These are phyloP conservation scores for Barypeithes pellucidus DNA, from an alignment of 2,888 invertebrate genomes.

Conservation along the genomic window DNA sequence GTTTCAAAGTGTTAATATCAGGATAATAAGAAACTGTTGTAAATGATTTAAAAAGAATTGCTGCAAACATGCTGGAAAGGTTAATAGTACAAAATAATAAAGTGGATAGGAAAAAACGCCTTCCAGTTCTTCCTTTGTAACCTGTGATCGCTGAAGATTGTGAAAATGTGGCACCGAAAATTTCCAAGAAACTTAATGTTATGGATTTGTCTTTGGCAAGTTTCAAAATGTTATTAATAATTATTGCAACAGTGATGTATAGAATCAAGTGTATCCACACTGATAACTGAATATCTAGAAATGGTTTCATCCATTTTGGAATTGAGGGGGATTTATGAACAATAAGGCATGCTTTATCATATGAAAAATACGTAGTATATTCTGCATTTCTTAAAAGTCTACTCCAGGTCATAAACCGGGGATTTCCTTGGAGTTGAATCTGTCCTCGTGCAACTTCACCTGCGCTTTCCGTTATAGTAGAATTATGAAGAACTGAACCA, in stretches of 20 bases:
- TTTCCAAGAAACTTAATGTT: slow-evolving; percentile 32
- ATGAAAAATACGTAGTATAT: slow-evolving; percentile 66
- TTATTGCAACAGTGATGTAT: not conserved
- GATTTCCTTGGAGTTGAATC: slow-evolving; percentile 68
- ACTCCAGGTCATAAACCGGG: slow-evolving; percentile 68
- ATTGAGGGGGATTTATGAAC: slow-evolving; percentile 68
- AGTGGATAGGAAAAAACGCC: slow-evolving; percentile 9
- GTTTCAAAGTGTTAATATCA: slow-evolving; percentile 69
- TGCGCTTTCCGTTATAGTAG: slow-evolving; percentile 63
- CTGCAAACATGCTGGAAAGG: slow-evolving; percentile 66
- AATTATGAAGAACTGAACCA: slow-evolving; percentile 41
- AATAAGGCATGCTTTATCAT: slow-evolving; percentile 69
- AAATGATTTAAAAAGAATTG: slow-evolving; percentile 69
- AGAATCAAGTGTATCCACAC: slow-evolving; percentile 9
- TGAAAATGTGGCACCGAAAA: slow-evolving; percentile 37
- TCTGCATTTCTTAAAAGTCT: slow-evolving; percentile 66
- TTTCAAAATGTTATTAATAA: slow-evolving; percentile 30
- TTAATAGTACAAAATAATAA: slow-evolving; percentile 10
- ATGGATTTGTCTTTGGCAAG: not conserved
- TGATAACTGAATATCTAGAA: slow-evolving; percentile 15
- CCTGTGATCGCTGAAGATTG: slow-evolving; percentile 5
- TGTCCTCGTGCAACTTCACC: slow-evolving; percentile 66
- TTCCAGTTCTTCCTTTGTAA: not conserved
- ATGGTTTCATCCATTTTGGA: slow-evolving; percentile 69
- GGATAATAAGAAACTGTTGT: slow-evolving; percentile 68